Percentiles rank a stretch among this genome's conserved stretches.
These are phyloP conservation scores for Borostomias antarcticus DNA, from an alignment of 2,797 vertebrate species.

Conservation along the genomic window DNA sequence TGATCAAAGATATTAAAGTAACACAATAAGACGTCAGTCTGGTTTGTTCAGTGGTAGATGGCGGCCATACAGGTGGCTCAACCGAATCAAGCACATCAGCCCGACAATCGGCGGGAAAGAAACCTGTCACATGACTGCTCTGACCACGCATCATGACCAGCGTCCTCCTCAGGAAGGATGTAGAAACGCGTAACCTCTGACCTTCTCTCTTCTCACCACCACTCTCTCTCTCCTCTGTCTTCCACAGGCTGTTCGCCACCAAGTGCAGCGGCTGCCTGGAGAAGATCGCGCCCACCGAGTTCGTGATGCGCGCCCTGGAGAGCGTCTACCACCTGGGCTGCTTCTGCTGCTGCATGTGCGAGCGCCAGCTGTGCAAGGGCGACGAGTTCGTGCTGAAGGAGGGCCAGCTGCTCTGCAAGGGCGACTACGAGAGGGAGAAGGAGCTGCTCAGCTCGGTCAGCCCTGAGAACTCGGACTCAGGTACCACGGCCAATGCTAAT, in stretches of 20 bases:
- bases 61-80: no score
- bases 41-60: no score
- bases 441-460: slow-evolving; percentile 97
- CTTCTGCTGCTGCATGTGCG: slow-evolving; percentile 98
- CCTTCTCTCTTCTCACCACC: no score
- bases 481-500: slow-evolving; percentile 70
- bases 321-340: slow-evolving; percentile 98
- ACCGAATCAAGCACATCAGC: no score
- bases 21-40: no score
- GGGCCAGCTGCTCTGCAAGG: slow-evolving; percentile 97
- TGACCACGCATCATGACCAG: no score
- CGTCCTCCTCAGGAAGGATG: no score
- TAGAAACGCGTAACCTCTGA: no score
- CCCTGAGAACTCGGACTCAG: slow-evolving; percentile 97
- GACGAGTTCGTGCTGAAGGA: slow-evolving; percentile 99
- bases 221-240: no score
- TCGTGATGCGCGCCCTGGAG: slow-evolving; percentile 98
- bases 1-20: no score
- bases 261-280: slow-evolving; percentile 99
- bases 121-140: no score
- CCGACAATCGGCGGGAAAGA: no score
- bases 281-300: slow-evolving; percentile 96
- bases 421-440: slow-evolving; percentile 98
- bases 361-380: slow-evolving; percentile 94
- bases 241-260: slow-evolving; percentile 92